Base-by-base conservation (phyloP, 2,888 invertebrate species). In the Anthrax anthrax region DNA sequence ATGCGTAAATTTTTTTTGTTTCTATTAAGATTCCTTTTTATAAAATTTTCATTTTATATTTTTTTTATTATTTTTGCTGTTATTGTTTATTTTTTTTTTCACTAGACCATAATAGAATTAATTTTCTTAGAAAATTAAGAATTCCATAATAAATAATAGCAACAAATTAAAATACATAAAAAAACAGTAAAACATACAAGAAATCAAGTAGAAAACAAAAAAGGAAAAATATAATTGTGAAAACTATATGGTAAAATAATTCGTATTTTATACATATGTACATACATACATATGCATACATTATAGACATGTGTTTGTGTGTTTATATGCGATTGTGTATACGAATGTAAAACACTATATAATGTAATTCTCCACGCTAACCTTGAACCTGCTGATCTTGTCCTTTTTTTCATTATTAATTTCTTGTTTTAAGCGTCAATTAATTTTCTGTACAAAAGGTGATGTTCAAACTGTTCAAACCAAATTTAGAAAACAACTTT, bases 311-410 rank as follows among this genome's bases (percentile, higher is more conserved):
- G n/a, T n/a, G n/a, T n/a, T n/a, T n/a, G n/a, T n/a, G n/a, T n/a
- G n/a, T n/a, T n/a, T n/a, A n/a, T n/a, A n/a, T n/a, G n/a, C n/a
- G n/a, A n/a, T n/a, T n/a, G n/a, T n/a, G n/a, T n/a, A n/a, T n/a
- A n/a, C n/a, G n/a, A n/a, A n/a, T n/a, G n/a, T n/a, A n/a, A n/a
- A n/a, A n/a, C n/a, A n/a, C n/a, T n/a, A n/a, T n/a, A n/a, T n/a
- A n/a, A n/a, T n/a, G n/a, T n/a, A 23, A 6, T 23, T 23, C 4
- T 23, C 23, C 23, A 23, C 23, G 36, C 18, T 42, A 46, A 40
- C 46, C 46, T 46, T 46, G 46, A 46, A 46, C 46, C 42, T 46
- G 46, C 42, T 46, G 46, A 46, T 46, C 42, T 46, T 41, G 37
- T 37, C 42, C 42, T 37, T 32, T 12, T 32, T 8, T 27, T 27